Conservation (phyloP, 1,140 invertebrate genomes). For the Megalopta genalis region DNA sequence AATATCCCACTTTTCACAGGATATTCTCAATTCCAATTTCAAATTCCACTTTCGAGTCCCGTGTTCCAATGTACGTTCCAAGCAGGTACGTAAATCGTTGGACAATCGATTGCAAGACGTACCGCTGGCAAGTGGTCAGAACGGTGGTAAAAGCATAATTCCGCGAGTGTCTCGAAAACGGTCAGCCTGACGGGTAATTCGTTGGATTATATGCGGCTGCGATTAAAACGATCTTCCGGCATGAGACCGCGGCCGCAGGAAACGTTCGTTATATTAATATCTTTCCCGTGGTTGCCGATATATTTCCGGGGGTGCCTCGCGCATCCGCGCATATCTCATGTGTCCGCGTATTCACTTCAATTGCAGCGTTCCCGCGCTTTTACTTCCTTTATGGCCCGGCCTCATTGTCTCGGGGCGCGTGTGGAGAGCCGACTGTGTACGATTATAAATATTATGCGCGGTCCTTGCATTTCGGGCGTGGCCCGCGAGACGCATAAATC, state of each 20-base stretch:
- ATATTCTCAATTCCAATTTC: too few species aligned
- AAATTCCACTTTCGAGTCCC: too few species aligned
- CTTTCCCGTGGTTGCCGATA: constrained; percentile 13
- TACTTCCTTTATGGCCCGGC: constrained; percentile 53
- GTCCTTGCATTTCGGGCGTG: constrained; percentile 61
- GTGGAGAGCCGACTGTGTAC: constrained; percentile 12
- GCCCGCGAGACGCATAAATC: constrained; percentile 67
- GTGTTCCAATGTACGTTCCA: too few species aligned
- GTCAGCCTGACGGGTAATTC: not conserved
- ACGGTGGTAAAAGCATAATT: too few species aligned
- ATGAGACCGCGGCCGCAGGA: not conserved
- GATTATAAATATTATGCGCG: constrained; percentile 68
- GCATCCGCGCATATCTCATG: constrained; percentile 50
- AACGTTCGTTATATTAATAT: constrained; percentile 23
- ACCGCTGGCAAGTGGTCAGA: too few species aligned
- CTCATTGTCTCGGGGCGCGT: constrained; percentile 57
- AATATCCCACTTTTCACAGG: too few species aligned
- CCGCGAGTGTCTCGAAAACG: too few species aligned
- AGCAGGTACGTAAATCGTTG: too few species aligned
- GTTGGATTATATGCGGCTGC: not conserved
- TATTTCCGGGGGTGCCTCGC: constrained; percentile 26
- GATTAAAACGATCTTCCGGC: not conserved
- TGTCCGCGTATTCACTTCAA: constrained; percentile 55
- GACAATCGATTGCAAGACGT: too few species aligned
- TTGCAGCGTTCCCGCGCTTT: constrained; percentile 54